These are phyloP conservation scores for Lottia scabra DNA, from an alignment of 2,888 invertebrate genomes.

Conservation along the genomic window DNA sequence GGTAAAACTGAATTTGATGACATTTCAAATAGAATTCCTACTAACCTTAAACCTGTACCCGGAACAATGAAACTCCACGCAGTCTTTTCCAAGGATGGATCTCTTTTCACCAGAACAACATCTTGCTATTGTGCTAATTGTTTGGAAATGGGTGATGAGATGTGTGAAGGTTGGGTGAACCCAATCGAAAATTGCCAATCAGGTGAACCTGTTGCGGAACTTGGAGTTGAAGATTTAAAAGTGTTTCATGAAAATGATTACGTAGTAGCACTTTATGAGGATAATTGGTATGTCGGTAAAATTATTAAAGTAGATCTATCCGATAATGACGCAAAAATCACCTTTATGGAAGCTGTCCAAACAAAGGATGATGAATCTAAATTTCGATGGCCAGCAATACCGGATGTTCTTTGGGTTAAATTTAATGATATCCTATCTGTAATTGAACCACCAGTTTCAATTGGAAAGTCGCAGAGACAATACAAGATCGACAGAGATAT, in stretches of 20 bases:
- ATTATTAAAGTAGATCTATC: not conserved
- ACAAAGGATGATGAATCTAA: not conserved
- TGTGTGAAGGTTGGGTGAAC: too few species aligned
- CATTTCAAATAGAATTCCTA: conserved; percentile 1
- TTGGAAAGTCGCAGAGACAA: not conserved
- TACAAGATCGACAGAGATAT: not conserved
- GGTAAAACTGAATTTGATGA: conserved; percentile 7
- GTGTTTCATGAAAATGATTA: not conserved
- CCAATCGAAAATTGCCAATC: too few species aligned
- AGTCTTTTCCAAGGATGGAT: not conserved
- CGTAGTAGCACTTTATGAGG: not conserved
- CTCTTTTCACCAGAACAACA: conserved; percentile 11
- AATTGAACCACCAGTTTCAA: not conserved
- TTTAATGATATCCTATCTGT: not conserved
- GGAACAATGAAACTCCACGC: conserved; percentile 22
- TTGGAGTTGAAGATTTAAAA: too few species aligned
- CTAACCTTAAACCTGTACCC: conserved; percentile 13
- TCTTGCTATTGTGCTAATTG: conserved; percentile 28
- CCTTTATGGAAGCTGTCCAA: not conserved
- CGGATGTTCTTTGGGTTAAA: not conserved
- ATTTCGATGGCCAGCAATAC: not conserved
- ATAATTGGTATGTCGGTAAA: not conserved
- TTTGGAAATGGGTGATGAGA: conserved; percentile 4
- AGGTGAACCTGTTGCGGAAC: too few species aligned
- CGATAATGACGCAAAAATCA: not conserved